phyloP scores from a whole-genome alignment of 2,888 invertebrate genomes.

The Epicampocera succincta region DNA sequence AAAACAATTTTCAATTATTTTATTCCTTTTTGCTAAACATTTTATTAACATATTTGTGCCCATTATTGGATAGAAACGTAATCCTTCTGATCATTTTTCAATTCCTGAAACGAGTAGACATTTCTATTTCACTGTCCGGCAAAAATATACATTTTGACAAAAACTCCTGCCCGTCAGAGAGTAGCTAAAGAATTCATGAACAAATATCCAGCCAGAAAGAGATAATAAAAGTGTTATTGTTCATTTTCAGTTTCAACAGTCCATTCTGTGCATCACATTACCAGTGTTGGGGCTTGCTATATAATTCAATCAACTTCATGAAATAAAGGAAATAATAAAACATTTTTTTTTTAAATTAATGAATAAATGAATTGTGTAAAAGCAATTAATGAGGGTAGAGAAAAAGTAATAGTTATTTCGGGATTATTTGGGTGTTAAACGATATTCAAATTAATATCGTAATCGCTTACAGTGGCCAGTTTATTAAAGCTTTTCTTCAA shows the following conservation, averaged over 20 bases:
- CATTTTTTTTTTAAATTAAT: conserved; percentile 9
- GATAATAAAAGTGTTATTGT: conserved; percentile 29
- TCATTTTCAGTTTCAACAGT: conserved; percentile 39
- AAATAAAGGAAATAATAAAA: neutral
- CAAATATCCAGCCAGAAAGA: conserved; percentile 29
- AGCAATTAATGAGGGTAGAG: neutral
- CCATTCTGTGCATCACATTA: conserved; percentile 44
- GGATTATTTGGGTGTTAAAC: too few species aligned
- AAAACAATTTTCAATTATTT: too few species aligned
- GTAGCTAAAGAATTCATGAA: conserved; percentile 34
- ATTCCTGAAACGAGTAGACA: neutral
- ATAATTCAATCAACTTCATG: conserved; percentile 39
- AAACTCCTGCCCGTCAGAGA: conserved; percentile 37
- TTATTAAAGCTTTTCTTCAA: too few species aligned
- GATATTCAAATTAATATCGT: too few species aligned
- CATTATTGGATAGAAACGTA: neutral
- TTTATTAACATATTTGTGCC: too few species aligned
- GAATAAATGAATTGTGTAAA: neutral
- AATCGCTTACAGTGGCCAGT: too few species aligned
- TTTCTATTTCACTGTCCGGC: neutral
- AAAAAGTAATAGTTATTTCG: too few species aligned
- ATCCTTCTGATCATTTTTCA: neutral
- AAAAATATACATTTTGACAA: conserved; percentile 19
- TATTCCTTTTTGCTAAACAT: too few species aligned
- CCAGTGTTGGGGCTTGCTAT: neutral